Conservation (phyloP, 2,113 vertebrate genomes). For the Micronisus gabar region DNA sequence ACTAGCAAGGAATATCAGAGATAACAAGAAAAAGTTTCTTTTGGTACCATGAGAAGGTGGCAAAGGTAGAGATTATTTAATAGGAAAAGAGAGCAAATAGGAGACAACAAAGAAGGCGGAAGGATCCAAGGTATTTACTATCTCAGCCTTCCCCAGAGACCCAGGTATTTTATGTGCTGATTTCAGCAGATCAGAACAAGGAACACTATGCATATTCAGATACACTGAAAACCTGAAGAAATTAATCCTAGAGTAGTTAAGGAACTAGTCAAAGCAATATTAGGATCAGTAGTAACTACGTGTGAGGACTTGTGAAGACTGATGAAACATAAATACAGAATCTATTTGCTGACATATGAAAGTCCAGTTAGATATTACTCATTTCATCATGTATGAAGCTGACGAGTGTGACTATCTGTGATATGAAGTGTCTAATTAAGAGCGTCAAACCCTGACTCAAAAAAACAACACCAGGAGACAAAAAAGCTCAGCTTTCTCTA, state of each 20-base stretch:
- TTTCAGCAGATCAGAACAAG: background rate
- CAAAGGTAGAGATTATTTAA: background rate
- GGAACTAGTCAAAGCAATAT: background rate
- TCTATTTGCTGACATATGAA: background rate
- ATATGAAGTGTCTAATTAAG: background rate
- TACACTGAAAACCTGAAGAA: background rate
- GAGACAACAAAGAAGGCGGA: background rate
- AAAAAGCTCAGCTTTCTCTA: background rate
- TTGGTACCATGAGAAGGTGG: background rate
- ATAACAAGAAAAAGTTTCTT: background rate
- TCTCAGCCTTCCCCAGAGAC: background rate
- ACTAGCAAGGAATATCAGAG: background rate
- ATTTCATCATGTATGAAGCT: background rate
- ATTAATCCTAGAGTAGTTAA: background rate
- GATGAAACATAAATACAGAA: background rate
- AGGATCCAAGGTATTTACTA: background rate
- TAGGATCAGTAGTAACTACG: background rate
- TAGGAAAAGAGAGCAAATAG: background rate
- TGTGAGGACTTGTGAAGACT: background rate
- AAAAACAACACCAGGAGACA: background rate
- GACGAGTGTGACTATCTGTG: background rate
- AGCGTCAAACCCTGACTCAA: background rate
- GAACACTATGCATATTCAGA: background rate
- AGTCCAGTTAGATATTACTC: background rate
- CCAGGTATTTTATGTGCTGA: background rate